Base-by-base conservation (phyloP, 1,140 invertebrate genomes). In the Magallana angulata region DNA sequence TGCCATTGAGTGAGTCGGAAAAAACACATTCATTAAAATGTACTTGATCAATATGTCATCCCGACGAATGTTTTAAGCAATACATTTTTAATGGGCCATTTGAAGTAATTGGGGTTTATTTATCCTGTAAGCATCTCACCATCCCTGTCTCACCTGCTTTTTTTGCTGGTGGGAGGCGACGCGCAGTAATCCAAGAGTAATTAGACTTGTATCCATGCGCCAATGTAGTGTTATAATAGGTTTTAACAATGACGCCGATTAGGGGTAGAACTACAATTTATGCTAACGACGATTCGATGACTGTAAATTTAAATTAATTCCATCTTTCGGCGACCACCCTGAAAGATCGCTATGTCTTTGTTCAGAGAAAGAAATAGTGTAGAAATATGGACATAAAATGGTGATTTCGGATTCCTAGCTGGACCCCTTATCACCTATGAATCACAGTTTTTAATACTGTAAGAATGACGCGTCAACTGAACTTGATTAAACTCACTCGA, bases 221-320 rank as follows among this genome's bases (percentile, higher is more conserved):
- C 68, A 76, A 76, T 76, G 68, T 76, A 76, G 68, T 76, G 68
- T 76, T 30, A 76, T 36, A 76, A 76, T 30, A 76, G 18, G 68
- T 30, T 30, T 76, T 24, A 76, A 76, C 68, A 76, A 76, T 76
- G 24, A 76, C 68, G 24, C 68, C 68, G 18, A 76, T 36, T 76
- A 36, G 36, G 36, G 68, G 18, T 76, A 12, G 68, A 24, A 76
- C 68, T 76, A 24, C 68, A 76, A 76, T 76, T 76, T 76, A 76
- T 76, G 68, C 68, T 76, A 76, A 76, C 68, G 68, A 76, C 30
- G 36, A 48, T 76, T 76, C 68, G 24, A 76, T 76, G 68, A 76
- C 24, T 76, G 68, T 76, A 76, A 76, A 76, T 76, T 76, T 76
- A 30, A 76, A 76, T 76, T 76, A 76, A 76, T 76, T 76, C 24